phyloP scores from a whole-genome alignment of 2,113 vertebrate genomes.

The Silurus glanis region DNA sequence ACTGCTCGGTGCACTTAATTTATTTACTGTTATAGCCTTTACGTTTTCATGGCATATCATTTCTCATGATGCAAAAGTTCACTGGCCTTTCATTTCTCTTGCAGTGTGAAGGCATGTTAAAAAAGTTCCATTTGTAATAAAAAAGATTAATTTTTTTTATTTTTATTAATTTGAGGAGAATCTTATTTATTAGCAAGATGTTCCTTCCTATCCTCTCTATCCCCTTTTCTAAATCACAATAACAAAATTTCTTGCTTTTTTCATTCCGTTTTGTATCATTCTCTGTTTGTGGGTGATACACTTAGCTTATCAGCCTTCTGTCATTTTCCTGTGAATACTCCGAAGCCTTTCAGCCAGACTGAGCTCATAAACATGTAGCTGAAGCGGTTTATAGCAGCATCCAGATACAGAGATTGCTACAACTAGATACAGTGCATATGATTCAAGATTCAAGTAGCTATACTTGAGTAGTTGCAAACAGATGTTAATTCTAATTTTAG shows the following conservation, averaged over 20 bases:
- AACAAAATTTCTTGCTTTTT: constrained; percentile 36
- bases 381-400: not conserved
- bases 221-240: constrained; percentile 42
- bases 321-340: constrained; percentile 69
- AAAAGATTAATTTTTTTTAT: constrained; percentile 46
- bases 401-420: constrained; percentile 9
- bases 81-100: constrained; percentile 17
- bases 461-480: not conserved
- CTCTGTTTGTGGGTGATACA: constrained; percentile 71
- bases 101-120: not conserved
- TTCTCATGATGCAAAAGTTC: constrained; percentile 9
- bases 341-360: constrained; percentile 57
- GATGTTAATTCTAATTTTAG: not conserved
- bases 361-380: constrained; percentile 33
- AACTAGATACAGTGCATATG: not conserved
- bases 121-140: constrained; percentile 42
- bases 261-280: constrained; percentile 69
- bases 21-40: constrained; percentile 64
- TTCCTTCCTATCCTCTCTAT: constrained; percentile 47
- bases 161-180: constrained; percentile 60
- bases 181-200: constrained; percentile 59
- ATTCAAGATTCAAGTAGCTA: not conserved
- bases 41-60: constrained; percentile 33
- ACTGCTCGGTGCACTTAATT: constrained; percentile 21
- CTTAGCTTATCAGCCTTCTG: constrained; percentile 68